Percentiles rank a stretch among this genome's conserved stretches.
Evolutionary conservation across 2,888 invertebrate genomes (phyloP).

Genomic region (Teleogryllus oceanicus): DNA sequence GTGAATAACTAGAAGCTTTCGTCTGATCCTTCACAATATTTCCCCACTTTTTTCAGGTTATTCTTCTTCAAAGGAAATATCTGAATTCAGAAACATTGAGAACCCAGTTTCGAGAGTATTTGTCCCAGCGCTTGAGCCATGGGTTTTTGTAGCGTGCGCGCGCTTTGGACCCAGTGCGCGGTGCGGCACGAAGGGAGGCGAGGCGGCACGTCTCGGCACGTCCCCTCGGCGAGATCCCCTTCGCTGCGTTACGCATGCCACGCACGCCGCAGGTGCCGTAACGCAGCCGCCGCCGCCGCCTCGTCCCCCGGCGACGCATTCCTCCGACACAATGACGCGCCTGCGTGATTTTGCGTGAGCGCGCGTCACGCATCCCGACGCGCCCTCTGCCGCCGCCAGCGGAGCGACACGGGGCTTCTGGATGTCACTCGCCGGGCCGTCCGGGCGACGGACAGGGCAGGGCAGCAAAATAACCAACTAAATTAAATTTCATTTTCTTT

Average conservation of each 20-base stretch:
- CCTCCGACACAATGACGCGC: not conserved
- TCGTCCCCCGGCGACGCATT: not conserved
- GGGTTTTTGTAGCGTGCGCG: too few relatives aligned
- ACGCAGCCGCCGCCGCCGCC: not conserved
- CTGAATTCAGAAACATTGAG: too few relatives aligned
- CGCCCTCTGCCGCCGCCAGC: not conserved
- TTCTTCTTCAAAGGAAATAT: too few relatives aligned
- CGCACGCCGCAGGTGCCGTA: not conserved
- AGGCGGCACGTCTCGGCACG: not conserved
- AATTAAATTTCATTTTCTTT: too few relatives aligned
- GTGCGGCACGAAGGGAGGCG: not conserved
- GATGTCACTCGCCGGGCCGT: not conserved
- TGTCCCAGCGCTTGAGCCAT: too few relatives aligned
- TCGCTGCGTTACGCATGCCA: not conserved
- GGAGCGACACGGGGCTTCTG: too few relatives aligned
- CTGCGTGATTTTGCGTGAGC: not conserved
- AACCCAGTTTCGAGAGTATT: too few relatives aligned
- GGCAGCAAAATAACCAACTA: not conserved
- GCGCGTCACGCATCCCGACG: conserved; percentile 9
- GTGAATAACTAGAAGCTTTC: too few relatives aligned
- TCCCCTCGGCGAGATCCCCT: not conserved
- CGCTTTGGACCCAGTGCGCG: not conserved
- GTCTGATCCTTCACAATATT: too few relatives aligned
- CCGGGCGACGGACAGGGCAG: not conserved
- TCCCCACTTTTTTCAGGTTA: too few relatives aligned